phyloP scores from a whole-genome alignment of 2,113 vertebrate genomes.

The Platichthys stellatus region DNA sequence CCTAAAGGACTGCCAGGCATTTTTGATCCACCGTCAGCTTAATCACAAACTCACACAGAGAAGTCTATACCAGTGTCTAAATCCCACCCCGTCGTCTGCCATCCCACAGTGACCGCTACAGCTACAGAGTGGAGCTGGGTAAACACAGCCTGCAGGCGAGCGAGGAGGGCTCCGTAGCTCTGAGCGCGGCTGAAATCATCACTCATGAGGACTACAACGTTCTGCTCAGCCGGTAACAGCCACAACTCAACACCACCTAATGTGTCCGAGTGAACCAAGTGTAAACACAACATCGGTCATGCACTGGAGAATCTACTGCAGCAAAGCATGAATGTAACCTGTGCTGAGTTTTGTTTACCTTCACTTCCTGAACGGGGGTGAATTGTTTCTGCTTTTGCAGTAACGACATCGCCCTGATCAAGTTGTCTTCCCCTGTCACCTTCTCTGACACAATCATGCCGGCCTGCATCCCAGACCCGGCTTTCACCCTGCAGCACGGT shows the following conservation, averaged over 20 bases:
- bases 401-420: constrained; percentile 90
- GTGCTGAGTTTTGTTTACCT: neutral
- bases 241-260: constrained; percentile 4
- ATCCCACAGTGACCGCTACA: constrained; percentile 63
- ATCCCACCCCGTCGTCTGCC: constrained; percentile 6
- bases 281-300: neutral
- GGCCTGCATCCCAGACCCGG: constrained; percentile 80
- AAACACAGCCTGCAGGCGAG: constrained; percentile 79
- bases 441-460: constrained; percentile 79
- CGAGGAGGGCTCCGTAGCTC: constrained; percentile 73
- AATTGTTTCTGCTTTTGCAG: constrained; percentile 67
- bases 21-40: neutral
- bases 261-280: neutral
- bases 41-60: constrained; percentile 9
- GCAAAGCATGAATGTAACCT: neutral
- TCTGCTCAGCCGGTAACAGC: constrained; percentile 58
- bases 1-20: neutral
- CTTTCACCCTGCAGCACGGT: constrained; percentile 69
- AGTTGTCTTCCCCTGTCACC: constrained; percentile 77
- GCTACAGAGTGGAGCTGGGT: constrained; percentile 83
- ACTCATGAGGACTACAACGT: constrained; percentile 80
- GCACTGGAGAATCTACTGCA: neutral
- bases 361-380: constrained; percentile 4
- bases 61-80: neutral
- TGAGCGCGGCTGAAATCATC: constrained; percentile 72